These are phyloP conservation scores for Cheilinus undulatus DNA, from an alignment of 2,113 vertebrate species.

Conservation along the genomic window DNA sequence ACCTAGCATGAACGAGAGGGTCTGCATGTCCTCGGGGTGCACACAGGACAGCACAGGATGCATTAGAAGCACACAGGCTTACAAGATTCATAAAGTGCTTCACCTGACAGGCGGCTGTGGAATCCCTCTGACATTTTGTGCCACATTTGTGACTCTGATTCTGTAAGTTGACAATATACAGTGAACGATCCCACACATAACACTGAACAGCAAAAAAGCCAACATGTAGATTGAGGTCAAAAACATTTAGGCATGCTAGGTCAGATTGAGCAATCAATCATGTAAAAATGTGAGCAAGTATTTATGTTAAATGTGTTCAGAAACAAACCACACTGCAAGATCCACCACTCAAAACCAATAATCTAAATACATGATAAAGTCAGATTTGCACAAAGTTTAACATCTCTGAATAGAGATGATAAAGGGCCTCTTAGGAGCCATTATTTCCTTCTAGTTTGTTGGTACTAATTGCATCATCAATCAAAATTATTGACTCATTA, in stretches of 20 bases:
- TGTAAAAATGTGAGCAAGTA: not conserved
- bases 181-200: slow-evolving; percentile 17
- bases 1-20: slow-evolving; percentile 50
- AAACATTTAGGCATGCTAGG: not conserved
- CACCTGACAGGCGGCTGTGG: slow-evolving; percentile 52
- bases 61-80: slow-evolving; percentile 69
- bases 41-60: slow-evolving; percentile 51
- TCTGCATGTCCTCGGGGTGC: slow-evolving; percentile 57
- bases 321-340: not conserved
- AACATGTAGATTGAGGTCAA: not conserved
- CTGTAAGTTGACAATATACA: slow-evolving; percentile 2
- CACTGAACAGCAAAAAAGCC: not conserved
- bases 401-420: too few relatives aligned
- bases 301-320: not conserved
- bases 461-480: slow-evolving; percentile 17
- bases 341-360: not conserved
- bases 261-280: not conserved
- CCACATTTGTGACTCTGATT: slow-evolving; percentile 35
- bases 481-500: slow-evolving; percentile 1
- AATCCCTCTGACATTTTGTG: slow-evolving; percentile 55
- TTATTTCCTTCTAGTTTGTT: not conserved
- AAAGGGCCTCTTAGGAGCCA: not conserved
- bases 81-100: slow-evolving; percentile 66
- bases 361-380: not conserved
- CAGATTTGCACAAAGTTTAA: too few relatives aligned